Evolutionary conservation across 2,797 vertebrate genomes (phyloP), one percentile per base, ranked within the genome.

Genomic region (Menidia menidia): DNA sequence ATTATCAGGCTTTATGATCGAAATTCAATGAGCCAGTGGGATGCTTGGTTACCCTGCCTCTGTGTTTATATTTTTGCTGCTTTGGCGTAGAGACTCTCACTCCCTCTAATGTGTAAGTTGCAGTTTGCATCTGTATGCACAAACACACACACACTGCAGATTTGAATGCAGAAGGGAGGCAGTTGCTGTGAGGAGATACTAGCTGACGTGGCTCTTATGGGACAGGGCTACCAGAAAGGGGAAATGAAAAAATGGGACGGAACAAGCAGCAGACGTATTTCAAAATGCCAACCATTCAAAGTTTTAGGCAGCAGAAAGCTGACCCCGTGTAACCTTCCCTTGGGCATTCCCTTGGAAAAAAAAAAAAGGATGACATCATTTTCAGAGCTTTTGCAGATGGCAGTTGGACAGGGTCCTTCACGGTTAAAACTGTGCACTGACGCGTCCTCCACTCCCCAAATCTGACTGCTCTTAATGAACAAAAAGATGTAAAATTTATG

Each of bases 401-500:
- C 25, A 54, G 50, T 16, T 41, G 31, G 7, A 45, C 52, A 39
- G 9, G 44, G 25, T 30, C 53, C 57, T 54, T 55, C 32, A 31
- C 60, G 33, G n/a, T 67, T 30, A 18, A 15, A 48, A 47, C 71
- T 60, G 7, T 8, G 12, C n/a, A 0, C 68, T 14, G 48, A 63
- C 55, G 30, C 61, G 62, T 64, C 60, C 48, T 16, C 51, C 62
- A 45, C 50, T 71, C 61, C 58, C 30, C 66, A 66, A 75, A 60
- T 80, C 82, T 79, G 68, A 57, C 71, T 68, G 72, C 79, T 60
- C 72, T 60, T 80, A 86, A 87, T 83, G 87, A 90, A 85, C 74
- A 89, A 87, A 86, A 87, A 85, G 30, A 92, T 92, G 85, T 84
- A 87, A 92, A 92, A 93, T 92, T 83, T 55, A 93, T 92, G 88